phyloP scores from a whole-genome alignment of 2,888 invertebrate species.

The Nomada ferruginata region DNA sequence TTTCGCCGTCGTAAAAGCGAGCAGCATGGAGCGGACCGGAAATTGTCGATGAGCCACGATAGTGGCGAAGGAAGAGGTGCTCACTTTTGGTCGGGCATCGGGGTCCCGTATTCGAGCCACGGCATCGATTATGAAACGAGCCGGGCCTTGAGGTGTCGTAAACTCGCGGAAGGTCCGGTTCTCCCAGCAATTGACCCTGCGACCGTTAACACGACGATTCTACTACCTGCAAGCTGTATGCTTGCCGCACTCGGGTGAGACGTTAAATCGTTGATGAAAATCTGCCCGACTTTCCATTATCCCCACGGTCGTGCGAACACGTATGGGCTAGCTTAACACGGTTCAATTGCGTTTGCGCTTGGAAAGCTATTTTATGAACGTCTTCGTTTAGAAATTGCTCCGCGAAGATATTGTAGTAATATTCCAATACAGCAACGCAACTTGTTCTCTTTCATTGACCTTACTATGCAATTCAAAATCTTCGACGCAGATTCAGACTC shows the following conservation, averaged over 20 bases:
- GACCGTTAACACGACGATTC: slow-evolving; percentile 62
- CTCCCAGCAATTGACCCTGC: slow-evolving; percentile 70
- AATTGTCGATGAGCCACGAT: slow-evolving; percentile 40
- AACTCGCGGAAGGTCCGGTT: slow-evolving; percentile 70
- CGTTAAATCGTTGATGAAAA: slow-evolving; percentile 28
- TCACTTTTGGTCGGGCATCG: slow-evolving; percentile 8
- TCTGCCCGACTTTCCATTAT: slow-evolving; percentile 8
- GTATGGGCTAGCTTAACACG: background rate
- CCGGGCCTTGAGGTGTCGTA: slow-evolving; percentile 66
- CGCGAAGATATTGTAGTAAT: no score
- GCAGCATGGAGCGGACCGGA: slow-evolving; percentile 54
- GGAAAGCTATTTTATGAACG: background rate
- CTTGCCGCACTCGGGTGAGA: slow-evolving; percentile 22
- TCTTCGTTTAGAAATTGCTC: no score
- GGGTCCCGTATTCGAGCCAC: slow-evolving; percentile 27
- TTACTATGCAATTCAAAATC: no score
- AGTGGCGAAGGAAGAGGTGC: slow-evolving; percentile 22
- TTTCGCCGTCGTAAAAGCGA: slow-evolving; percentile 62
- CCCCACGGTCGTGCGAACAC: background rate
- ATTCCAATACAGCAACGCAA: no score
- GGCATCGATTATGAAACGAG: slow-evolving; percentile 74
- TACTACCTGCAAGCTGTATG: slow-evolving; percentile 42
- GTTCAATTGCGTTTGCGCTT: background rate
- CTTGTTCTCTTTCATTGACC: no score
- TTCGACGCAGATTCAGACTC: no score